phyloP scores from a whole-genome alignment of 2,888 invertebrate species.

The Blastobasis adustella region DNA sequence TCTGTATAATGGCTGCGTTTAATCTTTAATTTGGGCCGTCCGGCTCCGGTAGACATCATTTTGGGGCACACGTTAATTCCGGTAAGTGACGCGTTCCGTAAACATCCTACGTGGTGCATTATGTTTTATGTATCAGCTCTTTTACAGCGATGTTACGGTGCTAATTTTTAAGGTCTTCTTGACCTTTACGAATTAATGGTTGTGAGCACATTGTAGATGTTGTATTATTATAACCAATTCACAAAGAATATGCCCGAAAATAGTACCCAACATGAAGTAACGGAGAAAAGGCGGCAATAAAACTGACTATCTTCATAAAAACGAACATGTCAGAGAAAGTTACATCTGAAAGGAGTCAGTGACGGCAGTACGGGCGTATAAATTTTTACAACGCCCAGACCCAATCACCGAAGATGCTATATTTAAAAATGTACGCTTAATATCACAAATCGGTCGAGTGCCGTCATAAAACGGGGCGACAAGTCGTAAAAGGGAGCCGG shows the following conservation, averaged over 20 bases:
- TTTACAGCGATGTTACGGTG: background rate
- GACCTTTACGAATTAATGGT: too few relatives aligned
- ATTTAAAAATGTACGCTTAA: slow-evolving; percentile 32
- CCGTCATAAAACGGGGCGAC: slow-evolving; percentile 50
- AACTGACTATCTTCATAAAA: too few relatives aligned
- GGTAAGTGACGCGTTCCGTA: slow-evolving; percentile 36
- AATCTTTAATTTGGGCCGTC: slow-evolving; percentile 61
- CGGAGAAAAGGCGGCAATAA: too few relatives aligned
- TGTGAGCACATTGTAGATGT: too few relatives aligned
- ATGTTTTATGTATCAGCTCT: background rate
- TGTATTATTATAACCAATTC: too few relatives aligned
- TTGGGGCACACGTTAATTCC: slow-evolving; percentile 41
- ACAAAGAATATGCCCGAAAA: too few relatives aligned
- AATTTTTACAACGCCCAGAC: slow-evolving; percentile 8
- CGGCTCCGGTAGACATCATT: slow-evolving; percentile 43
- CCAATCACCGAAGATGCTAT: slow-evolving; percentile 30
- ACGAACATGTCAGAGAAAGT: too few relatives aligned
- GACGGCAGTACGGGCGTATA: background rate
- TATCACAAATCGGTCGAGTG: slow-evolving; percentile 49
- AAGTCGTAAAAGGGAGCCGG: slow-evolving; percentile 48
- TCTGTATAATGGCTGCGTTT: slow-evolving; percentile 49
- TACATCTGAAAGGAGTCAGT: too few relatives aligned
- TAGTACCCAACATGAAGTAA: too few relatives aligned
- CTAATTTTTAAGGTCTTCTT: too few relatives aligned
- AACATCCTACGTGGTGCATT: slow-evolving; percentile 1